Percentiles rank a stretch among this genome's conserved stretches.
Conservation (phyloP, 1,140 invertebrate species). For the Scaptomyza pallida region DNA sequence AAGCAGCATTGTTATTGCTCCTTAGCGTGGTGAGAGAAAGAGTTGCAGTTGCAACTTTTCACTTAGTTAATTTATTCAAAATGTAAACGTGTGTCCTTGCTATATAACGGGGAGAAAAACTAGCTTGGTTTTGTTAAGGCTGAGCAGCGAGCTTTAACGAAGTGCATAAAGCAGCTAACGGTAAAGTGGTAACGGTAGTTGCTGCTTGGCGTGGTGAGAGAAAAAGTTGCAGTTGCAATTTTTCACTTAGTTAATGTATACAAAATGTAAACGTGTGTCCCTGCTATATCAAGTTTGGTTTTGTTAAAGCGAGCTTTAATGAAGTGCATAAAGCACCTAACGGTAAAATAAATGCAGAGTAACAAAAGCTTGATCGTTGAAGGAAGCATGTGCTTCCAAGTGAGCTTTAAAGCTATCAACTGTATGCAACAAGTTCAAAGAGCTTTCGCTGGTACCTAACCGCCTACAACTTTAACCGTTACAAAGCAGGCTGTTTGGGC, state of each 20-base stretch:
- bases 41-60: background rate
- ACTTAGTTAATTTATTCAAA: conserved; percentile 4
- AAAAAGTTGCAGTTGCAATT: background rate
- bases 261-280: background rate
- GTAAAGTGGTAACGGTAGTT: background rate
- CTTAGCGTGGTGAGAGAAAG: background rate
- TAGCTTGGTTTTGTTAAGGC: too few relatives aligned
- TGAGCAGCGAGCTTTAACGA: background rate
- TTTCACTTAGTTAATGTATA: conserved; percentile 1
- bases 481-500: background rate
- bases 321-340: too few relatives aligned
- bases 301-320: background rate
- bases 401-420: background rate
- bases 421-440: background rate
- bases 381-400: background rate
- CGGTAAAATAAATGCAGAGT: too few relatives aligned
- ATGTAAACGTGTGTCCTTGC: too few relatives aligned
- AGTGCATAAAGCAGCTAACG: too few relatives aligned
- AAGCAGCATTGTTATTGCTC: conserved; percentile 1
- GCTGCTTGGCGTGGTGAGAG: background rate
- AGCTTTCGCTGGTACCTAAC: conserved; percentile 7
- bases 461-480: background rate
- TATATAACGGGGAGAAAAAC: too few relatives aligned
- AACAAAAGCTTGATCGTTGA: too few relatives aligned
- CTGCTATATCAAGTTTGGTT: too few relatives aligned